Percentiles rank a stretch among this genome's conserved stretches.
Evolutionary conservation across 2,888 invertebrate genomes (phyloP).

Genomic region (Agrenia bidenticulata): DNA sequence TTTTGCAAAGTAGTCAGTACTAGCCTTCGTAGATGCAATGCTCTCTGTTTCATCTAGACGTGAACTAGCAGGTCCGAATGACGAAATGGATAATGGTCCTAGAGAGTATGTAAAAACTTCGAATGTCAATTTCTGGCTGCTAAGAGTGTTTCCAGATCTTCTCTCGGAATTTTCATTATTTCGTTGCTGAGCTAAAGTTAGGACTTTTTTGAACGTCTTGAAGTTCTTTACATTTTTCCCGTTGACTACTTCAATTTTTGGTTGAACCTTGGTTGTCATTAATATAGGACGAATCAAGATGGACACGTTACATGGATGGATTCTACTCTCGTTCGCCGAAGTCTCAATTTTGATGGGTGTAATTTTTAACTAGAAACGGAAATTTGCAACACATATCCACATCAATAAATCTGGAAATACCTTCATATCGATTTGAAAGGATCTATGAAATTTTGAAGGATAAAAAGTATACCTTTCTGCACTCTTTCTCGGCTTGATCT

Average conservation of each 20-base stretch:
- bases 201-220: conserved; percentile 35
- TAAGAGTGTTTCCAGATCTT: not conserved
- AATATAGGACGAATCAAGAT: not conserved
- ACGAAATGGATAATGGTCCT: not conserved
- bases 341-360: too few species aligned
- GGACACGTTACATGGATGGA: not conserved
- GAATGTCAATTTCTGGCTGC: conserved; percentile 6
- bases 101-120: not conserved
- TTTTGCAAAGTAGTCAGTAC: too few species aligned
- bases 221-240: conserved; percentile 30
- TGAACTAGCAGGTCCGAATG: not conserved
- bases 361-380: too few species aligned
- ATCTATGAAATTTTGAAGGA: too few species aligned
- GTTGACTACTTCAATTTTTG: conserved; percentile 1
- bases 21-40: not conserved
- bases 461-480: too few species aligned
- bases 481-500: too few species aligned
- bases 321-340: too few species aligned
- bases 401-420: too few species aligned
- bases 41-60: not conserved
- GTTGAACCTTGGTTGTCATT: not conserved
- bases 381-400: too few species aligned
- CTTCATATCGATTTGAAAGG: too few species aligned
- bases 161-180: not conserved
- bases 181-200: conserved; percentile 15